Evolutionary conservation across 2,888 invertebrate genomes (phyloP).

Genomic region (Hermaeophaga mercurialis): DNA sequence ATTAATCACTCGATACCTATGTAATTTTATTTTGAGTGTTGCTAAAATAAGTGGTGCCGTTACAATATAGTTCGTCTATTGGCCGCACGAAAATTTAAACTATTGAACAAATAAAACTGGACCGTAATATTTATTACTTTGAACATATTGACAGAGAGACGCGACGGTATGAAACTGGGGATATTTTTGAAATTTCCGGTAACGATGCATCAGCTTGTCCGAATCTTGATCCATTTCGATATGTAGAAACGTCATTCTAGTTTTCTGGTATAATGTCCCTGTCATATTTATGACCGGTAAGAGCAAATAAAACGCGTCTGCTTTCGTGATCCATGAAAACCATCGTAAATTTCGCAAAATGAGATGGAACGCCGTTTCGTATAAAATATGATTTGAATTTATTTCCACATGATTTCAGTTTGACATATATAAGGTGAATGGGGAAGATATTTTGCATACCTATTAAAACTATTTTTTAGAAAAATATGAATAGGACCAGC

Average conservation of each 20-base stretch:
- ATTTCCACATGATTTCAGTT: not conserved
- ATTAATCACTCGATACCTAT: no score
- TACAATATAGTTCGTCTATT: no score
- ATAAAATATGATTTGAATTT: slow-evolving; percentile 18
- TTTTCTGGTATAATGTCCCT: slow-evolving; percentile 22
- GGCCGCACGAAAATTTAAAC: no score
- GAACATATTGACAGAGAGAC: no score
- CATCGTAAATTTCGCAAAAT: slow-evolving; percentile 54
- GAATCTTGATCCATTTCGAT: slow-evolving; percentile 21
- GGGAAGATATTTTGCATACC: no score
- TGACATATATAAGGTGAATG: no score
- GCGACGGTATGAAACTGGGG: slow-evolving; percentile 3
- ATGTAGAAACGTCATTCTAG: slow-evolving; percentile 15
- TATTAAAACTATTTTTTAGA: no score
- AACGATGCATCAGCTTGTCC: slow-evolving; percentile 11
- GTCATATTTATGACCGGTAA: slow-evolving; percentile 41
- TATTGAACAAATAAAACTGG: no score
- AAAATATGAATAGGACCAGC: no score
- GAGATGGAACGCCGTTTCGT: slow-evolving; percentile 45
- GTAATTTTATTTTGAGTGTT: no score
- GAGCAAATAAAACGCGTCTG: slow-evolving; percentile 43
- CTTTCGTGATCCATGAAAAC: slow-evolving; percentile 48
- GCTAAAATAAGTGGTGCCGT: no score
- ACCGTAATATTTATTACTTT: no score
- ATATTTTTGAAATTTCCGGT: slow-evolving; percentile 8